Evolutionary conservation across 2,113 vertebrate species (phyloP).

Genomic region (Cnemophilus loriae): DNA sequence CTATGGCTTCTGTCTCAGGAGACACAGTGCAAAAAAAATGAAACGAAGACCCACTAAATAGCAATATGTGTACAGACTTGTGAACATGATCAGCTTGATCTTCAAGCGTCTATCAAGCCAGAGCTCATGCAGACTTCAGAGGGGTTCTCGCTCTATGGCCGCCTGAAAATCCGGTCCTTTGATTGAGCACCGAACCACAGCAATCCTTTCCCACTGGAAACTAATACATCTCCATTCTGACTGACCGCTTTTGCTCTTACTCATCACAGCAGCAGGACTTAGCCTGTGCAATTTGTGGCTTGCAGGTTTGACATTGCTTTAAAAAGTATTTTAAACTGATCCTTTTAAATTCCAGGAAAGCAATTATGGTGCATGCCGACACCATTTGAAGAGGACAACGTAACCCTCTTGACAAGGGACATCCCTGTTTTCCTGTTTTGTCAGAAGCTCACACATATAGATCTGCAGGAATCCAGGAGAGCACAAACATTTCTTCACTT

Average conservation of each 20-base stretch:
- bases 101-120: background rate
- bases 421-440: background rate
- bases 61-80: background rate
- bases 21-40: background rate
- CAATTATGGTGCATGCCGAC: rapidly evolving
- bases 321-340: background rate
- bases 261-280: background rate
- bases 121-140: background rate
- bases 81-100: background rate
- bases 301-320: background rate
- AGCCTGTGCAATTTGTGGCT: background rate
- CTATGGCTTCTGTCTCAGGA: background rate
- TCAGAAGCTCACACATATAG: background rate
- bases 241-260: background rate
- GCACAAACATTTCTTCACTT: background rate
- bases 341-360: background rate
- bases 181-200: background rate
- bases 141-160: background rate
- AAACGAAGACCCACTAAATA: background rate
- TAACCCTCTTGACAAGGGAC: background rate
- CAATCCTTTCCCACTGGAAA: background rate
- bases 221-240: background rate
- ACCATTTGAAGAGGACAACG: background rate
- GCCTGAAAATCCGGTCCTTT: background rate
- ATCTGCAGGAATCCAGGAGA: background rate